Evolutionary conservation across 2,888 invertebrate genomes (phyloP), one percentile per base, ranked within the genome.

Genomic region (Zele albiditarsus): DNA sequence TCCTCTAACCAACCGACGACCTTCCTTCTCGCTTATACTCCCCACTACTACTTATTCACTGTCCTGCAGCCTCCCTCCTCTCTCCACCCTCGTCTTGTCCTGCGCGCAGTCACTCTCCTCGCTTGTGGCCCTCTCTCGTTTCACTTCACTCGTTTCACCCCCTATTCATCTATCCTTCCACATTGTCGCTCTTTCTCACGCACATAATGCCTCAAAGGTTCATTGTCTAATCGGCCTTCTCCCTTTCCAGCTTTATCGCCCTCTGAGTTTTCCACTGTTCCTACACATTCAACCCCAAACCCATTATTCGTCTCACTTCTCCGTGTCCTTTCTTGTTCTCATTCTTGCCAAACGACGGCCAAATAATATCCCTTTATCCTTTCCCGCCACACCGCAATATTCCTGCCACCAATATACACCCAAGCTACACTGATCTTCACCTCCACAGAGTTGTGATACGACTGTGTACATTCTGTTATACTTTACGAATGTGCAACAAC

Each of bases 41-140:
- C 72, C 70, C 60, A 60, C 49, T 72, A 60, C 49, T 70, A 65
- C 76, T 74, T 62, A 33, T 66, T 57, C 60, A 57, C 46, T 62
- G 71, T 57, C 68, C 71, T 27, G 20, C 27, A 53, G 20, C 25
- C 23, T 53, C 58, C 73, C 53, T 57, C 38, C 65, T 65, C 68
- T 23, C 71, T 16, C 49, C 14, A 27, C 63, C 28, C 58, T 57
- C 53, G 25, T 60, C 62, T 70, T 27, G 28, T 38, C 38, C 38
- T 68, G 67, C 65, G 14, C 57, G 28, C 58, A 31, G 66, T 67
- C 73, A 28, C 69, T 62, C 63, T 38, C 27, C 38, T 31, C 67
- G 3, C n/a, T 14, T 28, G 25, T 46, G 20, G 42, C 20, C 38
- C 67, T 57, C 42, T 25, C 31, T 42, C 60, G 12, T 38, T 70